Conservation (phyloP, 2,888 invertebrate species). For the Augochlorella aurata region DNA sequence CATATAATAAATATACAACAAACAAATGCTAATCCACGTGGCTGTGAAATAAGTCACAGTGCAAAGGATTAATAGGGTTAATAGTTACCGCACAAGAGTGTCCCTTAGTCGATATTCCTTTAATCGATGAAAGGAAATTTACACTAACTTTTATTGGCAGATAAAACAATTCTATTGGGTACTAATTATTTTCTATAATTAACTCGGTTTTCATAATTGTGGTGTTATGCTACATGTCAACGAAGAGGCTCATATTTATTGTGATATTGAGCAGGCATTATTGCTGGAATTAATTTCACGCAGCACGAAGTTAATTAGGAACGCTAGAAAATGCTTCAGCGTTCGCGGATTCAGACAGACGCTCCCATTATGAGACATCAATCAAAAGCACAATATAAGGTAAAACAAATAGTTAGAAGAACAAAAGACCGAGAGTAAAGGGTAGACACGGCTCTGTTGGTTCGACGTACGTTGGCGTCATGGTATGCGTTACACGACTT, state of each 20-base stretch:
- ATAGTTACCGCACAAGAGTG: too few species aligned
- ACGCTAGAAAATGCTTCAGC: constrained; percentile 34
- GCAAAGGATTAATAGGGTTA: too few species aligned
- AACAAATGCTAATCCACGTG: too few species aligned
- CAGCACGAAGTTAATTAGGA: constrained; percentile 21
- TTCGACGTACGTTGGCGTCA: constrained; percentile 67
- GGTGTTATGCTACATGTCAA: too few species aligned
- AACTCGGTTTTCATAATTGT: too few species aligned
- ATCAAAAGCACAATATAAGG: constrained; percentile 35
- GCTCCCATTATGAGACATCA: constrained; percentile 51
- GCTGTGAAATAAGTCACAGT: too few species aligned
- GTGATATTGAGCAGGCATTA: not conserved
- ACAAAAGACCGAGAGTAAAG: constrained; percentile 47
- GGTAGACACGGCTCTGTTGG: constrained; percentile 65
- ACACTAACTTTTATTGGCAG: too few species aligned
- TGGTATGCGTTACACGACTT: constrained; percentile 59
- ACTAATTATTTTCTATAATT: too few species aligned
- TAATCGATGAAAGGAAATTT: too few species aligned
- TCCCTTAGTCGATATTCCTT: too few species aligned
- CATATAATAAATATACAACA: too few species aligned
- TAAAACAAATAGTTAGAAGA: constrained; percentile 41
- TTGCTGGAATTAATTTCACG: not conserved
- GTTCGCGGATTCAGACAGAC: constrained; percentile 43
- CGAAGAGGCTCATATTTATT: not conserved
- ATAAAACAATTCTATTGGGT: too few species aligned